Evolutionary conservation across 1,140 invertebrate species (phyloP), one percentile per base, ranked within the genome.

Genomic region (Pteromalus puparum): DNA sequence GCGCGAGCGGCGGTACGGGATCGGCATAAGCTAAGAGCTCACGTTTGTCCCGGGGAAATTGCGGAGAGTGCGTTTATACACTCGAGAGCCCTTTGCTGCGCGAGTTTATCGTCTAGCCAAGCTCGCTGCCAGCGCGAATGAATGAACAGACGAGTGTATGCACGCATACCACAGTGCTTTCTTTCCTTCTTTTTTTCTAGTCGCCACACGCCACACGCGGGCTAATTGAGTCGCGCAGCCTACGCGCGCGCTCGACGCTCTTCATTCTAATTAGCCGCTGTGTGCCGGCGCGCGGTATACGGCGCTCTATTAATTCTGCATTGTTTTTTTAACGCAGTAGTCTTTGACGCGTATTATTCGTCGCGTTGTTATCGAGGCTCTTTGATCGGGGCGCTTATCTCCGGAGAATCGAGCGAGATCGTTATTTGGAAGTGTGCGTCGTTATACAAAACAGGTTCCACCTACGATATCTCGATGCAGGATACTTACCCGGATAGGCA

Each of bases 1-100:
- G n/a, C 6, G 28, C 15, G 48, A 4, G 30, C 6, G 0, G 6
- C 1, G 10, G 10, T 42, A 82, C 73, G 81, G 68, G 72, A 53
- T 67, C 73, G 81, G 73, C 73, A 82, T 82, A 82, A 75, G 53
- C 2, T 82, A 82, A 38, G n/a, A 75, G 53, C 73, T 82, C 73
- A 65, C 81, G 81, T 81, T 34, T 46, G 34, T 34, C 65, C 34
- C 12, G 38, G n/a, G 61, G n/a, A 30, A 38, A 30, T 79, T 30
- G 53, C 12, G 18, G 21, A 4, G 53, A 61, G 18, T 13, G 34
- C 28, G 18, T 28, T 13, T 72, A 48, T 72, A 53, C 38, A 42
- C 21, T 28, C 34, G 13, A 28, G 67, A 48, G 67, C 38, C 18
- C 53, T 61, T 38, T 75, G 42, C 9, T n/a, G n/a, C 7, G 21